Evolutionary conservation across 2,113 vertebrate genomes (phyloP), one percentile per base, ranked within the genome.

Genomic region (Atractosteus spatula): DNA sequence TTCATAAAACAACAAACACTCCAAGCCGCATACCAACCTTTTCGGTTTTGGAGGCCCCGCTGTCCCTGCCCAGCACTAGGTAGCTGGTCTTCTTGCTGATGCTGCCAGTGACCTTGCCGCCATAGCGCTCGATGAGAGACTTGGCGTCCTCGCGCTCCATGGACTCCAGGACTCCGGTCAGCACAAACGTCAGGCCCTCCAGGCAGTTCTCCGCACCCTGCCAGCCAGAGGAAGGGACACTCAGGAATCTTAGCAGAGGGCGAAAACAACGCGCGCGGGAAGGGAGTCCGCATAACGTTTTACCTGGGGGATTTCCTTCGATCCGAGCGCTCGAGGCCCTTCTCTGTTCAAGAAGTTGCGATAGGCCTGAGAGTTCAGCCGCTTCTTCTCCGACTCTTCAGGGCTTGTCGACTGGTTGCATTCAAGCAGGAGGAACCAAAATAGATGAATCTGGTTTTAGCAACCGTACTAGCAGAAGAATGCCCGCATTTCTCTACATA

Each of bases 141-240:
- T 96, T 99, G 71, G 96, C 92, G 2, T 96, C 97, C 0, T 99
- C 96, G 45, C 97, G 87, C 75, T 99, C 97, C 82, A 99, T 93
- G 1, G 94, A 98, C 87, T 99, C 97, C 82, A 99, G 77, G 68
- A 99, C 93, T 0, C 97, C 97, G 0, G 97, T 99, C 85, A 99
- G 85, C 17, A 99, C 97, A 77, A 99, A 99, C 0, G 88, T 94
- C 76, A 97, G 90, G 7, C 95, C 96, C 85, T 99, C 97, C 90
- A 99, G 82, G 83, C 96, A 98, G 89, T 99, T 99, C 70, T 98
- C 97, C 72, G 88, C 95, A 78, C 97, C 97, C 97, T 99, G 82
- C 74, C 79, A 86, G 74, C 70, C 84, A 77, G 55, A 68, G n/a
- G 73, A 55, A 73, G 51, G 69, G 16, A 62, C 41, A 64, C 16